phyloP scores from a whole-genome alignment of 2,113 vertebrate genomes.

The Oryzias celebensis region DNA sequence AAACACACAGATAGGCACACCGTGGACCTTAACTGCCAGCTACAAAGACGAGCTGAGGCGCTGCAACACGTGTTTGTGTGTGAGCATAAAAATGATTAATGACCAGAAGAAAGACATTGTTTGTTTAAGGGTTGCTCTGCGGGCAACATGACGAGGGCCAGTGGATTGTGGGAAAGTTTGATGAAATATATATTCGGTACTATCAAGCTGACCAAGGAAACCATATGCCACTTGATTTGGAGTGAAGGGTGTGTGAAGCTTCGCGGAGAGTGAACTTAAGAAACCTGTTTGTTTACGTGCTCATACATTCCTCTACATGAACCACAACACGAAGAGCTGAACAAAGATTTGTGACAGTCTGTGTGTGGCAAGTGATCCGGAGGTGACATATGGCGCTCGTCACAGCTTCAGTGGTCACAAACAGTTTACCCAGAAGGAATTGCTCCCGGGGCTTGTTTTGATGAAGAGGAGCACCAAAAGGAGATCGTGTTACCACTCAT shows the following conservation, averaged over 20 bases:
- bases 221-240: conserved; percentile 14
- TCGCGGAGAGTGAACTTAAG: background rate
- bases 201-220: conserved; percentile 44
- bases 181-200: conserved; percentile 50
- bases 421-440: conserved; percentile 78
- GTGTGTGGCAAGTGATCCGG: conserved; percentile 61
- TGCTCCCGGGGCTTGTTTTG: conserved; percentile 76
- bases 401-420: conserved; percentile 61
- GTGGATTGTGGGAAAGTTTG: conserved; percentile 61
- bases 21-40: conserved; percentile 19
- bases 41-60: conserved; percentile 12
- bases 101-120: conserved; percentile 60
- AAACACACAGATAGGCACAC: conserved; percentile 36
- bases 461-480: conserved; percentile 74
- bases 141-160: conserved; percentile 48
- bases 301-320: background rate
- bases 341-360: conserved; percentile 41
- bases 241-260: conserved; percentile 19
- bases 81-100: conserved; percentile 64
- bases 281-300: background rate
- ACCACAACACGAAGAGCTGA: conserved; percentile 19
- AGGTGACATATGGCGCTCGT: conserved; percentile 74
- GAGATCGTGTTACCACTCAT: conserved; percentile 72
- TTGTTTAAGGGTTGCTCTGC: conserved; percentile 63
- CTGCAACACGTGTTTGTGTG: conserved; percentile 16